Base-by-base conservation (phyloP, 1,140 invertebrate species). In the Pseudomyrmex dendroicus region DNA sequence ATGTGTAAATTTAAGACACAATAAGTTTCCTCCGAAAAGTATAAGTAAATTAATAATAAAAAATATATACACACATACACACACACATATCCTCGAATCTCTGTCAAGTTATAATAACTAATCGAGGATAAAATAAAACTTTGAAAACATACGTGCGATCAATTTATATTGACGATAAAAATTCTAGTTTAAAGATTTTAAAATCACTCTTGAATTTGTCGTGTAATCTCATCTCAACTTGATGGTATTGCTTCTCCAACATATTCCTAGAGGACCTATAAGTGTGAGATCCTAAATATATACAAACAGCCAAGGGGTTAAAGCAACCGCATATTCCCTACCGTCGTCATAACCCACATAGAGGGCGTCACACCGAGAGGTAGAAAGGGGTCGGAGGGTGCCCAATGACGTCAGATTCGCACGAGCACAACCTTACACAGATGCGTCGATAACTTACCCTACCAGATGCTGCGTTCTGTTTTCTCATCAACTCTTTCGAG, bases 271-370 rank as follows among this genome's bases (percentile, higher is more conserved):
- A 73, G 82, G 56, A 87, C 82, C 86, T 84, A 85, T 85, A 86
- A 89, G 74, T 82, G 78, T 54, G 56, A 68, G 63, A 35, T 35
- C 35, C 74, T 78, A 64, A 88, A 89, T 86, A 82, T 72, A 84
- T 66, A 83, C 84, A 83, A 80, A 86, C 76, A 84, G 52, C 70
- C 77, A 84, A 89, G 87, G 86, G 90, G 88, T 90, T 92, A 92
- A 77, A 91, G 86, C 86, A 89, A 86, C 84, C 90, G 85, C 89
- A 86, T 89, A 90, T 89, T 87, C 89, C 88, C 86, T 89, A 92
- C 89, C 88, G 83, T 89, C 87, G 92, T 92, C 92, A 93, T 93
- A 93, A 93, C 92, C 92, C 92, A 93, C 90, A 92, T 92, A 92
- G 89, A 93, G 92, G 92, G 88, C 91, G 89, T 93, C 92, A 93